Base-by-base conservation (phyloP, 2,797 vertebrate genomes). In the Thaleichthys pacificus region DNA sequence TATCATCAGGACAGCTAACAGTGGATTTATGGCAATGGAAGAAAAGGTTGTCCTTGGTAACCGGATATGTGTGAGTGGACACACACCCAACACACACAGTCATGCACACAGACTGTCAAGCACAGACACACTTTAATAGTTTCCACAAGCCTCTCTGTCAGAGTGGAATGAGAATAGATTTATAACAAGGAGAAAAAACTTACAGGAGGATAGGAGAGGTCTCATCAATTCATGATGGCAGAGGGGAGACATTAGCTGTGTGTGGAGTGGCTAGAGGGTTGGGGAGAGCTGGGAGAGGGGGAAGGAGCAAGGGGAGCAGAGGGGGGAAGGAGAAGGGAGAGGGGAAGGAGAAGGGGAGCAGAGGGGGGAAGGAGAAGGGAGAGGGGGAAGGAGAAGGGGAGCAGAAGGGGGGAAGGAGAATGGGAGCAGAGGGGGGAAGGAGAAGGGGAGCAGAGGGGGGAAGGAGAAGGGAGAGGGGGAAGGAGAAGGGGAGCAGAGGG, bases 1-100 rank as follows among this genome's bases (percentile, higher is more conserved):
- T 47, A 47, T 47, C 42, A 3, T 47, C 12, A 47, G 42, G 42
- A 14, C 42, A 47, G 42, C 42, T 14, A 11, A 19, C 19, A 19
- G 17, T 21, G 30, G n/a, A 38, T 64, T 64, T 38, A 64, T 38
- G 30, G 19, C 12, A 2, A 58, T 9, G 9, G 24, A 61, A n/a
- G 51, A 64, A 21, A 38, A n/a, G n/a, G 62, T 32, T 32, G 30
- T 64, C 35, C 21, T 19, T 17, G 69, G 4, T 14, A 73, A 58
- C 30, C 47, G 12, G 58, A 54, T 67, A 71, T 26, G 28, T 17
- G 68, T 60, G 26, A 63, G 28, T 61, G 38, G 64, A 21, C 28
- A 66, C 49, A 63, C 69, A 58, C 61, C 65, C 26, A 26, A 30
- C 28, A 30, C 28, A 30, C 56, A 35, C 9, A 26, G 17, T 60